Evolutionary conservation across 2,888 invertebrate genomes (phyloP), one percentile per base, ranked within the genome.

Genomic region (Anorthoa munda): DNA sequence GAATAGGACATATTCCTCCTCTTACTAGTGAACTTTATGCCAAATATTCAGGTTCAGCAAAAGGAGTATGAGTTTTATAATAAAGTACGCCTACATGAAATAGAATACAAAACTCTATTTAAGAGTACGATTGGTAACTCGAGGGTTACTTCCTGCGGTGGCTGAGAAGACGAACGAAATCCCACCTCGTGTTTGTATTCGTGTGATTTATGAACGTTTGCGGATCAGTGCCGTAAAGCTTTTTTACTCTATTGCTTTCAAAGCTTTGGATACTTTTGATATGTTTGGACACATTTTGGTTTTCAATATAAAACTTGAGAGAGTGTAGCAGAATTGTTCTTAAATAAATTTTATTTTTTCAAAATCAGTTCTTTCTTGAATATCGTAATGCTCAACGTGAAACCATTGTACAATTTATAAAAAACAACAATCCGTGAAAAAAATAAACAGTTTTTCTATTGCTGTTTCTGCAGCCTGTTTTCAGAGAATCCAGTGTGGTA

Each of bases 191-290:
- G 94, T 95, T 95, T 94, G 91, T 85, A 87, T 94, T 93, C 95
- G 95, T 95, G 95, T 93, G 92, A 94, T 95, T 92, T 94, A 94
- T 93, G 92, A 91, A 88, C 90, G 86, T 86, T 86, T 79, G 88
- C 88, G 94, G 95, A 95, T 95, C 93, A 95, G 89, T 71, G 79
- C 79, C 87, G 89, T 87, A 89, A 86, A 87, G 85, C 85, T 87
- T 88, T 90, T 79, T 75, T 69, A 69, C 66, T 73, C 72, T 82
- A 85, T 86, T 86, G 83, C 83, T 86, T 86, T 86, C 79, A 83
- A 81, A 77, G 74, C 76, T 56, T 63, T 65, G 59, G 61, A 73
- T n/a, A 17, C 17, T n/a, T 31, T 55, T 9, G 18, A 70, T 81
- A 72, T 74, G 58, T 73, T 79, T 75, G 63, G 55, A 72, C 66